Evolutionary conservation across 2,888 invertebrate species (phyloP).

Genomic region (Drosophila merina): DNA sequence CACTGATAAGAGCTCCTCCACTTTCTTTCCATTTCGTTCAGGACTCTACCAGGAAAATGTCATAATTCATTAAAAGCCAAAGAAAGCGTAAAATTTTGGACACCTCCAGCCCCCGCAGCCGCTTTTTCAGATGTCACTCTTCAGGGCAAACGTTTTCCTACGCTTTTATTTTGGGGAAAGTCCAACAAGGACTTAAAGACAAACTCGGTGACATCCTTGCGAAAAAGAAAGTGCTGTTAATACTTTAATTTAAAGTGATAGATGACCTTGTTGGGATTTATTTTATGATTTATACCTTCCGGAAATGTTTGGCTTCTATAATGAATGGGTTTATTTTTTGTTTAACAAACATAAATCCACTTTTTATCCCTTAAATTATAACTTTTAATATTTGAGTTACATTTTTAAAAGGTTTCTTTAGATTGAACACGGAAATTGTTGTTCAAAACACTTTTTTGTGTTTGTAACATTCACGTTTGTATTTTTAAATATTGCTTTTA

Average conservation of each 20-base stretch:
- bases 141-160: constrained; percentile 1
- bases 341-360: background rate
- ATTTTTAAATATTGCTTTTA: background rate
- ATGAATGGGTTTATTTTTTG: background rate
- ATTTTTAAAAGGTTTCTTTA: too few relatives aligned
- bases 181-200: constrained; percentile 33
- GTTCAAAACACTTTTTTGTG: background rate
- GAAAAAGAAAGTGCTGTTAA: constrained; percentile 32
- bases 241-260: constrained; percentile 33
- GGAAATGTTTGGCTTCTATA: background rate
- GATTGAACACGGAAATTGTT: too few relatives aligned
- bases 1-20: constrained; percentile 55
- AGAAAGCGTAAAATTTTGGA: constrained; percentile 61
- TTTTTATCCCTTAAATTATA: background rate
- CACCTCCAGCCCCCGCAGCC: constrained; percentile 23
- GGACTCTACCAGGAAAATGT: constrained; percentile 58
- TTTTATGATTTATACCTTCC: background rate
- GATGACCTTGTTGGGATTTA: constrained; percentile 26
- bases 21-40: constrained; percentile 7
- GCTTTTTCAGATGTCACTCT: constrained; percentile 25
- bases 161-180: constrained; percentile 5
- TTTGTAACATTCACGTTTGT: background rate
- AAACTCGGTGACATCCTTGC: constrained; percentile 30
- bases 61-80: constrained; percentile 79
- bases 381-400: too few relatives aligned